Evolutionary conservation across 1,140 invertebrate species (phyloP).

Genomic region (Neuroterus valhalla): DNA sequence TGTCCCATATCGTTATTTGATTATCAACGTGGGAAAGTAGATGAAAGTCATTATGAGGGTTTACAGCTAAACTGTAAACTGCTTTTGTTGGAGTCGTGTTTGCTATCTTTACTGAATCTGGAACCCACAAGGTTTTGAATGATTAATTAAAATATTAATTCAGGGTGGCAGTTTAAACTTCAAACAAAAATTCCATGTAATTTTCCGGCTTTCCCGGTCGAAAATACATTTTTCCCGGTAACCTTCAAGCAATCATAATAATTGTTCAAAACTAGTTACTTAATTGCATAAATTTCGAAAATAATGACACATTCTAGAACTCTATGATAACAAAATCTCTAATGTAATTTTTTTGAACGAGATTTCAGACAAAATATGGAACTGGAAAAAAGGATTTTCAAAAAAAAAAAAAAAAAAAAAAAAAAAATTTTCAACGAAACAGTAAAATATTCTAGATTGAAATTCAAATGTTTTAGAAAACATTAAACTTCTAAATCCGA

Average conservation of each 20-base stretch:
- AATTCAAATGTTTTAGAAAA: too few relatives aligned
- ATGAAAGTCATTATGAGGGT: constrained; percentile 85
- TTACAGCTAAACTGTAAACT: constrained; percentile 87
- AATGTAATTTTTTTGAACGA: neutral
- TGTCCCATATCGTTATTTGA: constrained; percentile 90
- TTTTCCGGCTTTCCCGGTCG: too few relatives aligned
- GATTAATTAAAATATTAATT: constrained; percentile 31
- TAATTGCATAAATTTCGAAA: too few relatives aligned
- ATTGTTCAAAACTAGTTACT: too few relatives aligned
- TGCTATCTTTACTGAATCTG: constrained; percentile 84
- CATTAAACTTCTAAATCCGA: neutral
- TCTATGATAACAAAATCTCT: too few relatives aligned
- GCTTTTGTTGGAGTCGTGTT: constrained; percentile 87
- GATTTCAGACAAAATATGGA: neutral
- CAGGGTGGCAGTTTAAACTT: too few relatives aligned
- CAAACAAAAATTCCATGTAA: neutral
- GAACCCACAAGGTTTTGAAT: constrained; percentile 38
- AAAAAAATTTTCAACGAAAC: too few relatives aligned
- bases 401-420: too few relatives aligned
- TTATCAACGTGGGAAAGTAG: constrained; percentile 90
- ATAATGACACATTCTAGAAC: too few relatives aligned
- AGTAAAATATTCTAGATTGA: too few relatives aligned
- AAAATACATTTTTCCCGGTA: too few relatives aligned
- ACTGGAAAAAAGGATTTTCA: neutral
- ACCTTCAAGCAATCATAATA: too few relatives aligned